Conservation (phyloP, 1,140 invertebrate species). For the Mercenaria mercenaria region DNA sequence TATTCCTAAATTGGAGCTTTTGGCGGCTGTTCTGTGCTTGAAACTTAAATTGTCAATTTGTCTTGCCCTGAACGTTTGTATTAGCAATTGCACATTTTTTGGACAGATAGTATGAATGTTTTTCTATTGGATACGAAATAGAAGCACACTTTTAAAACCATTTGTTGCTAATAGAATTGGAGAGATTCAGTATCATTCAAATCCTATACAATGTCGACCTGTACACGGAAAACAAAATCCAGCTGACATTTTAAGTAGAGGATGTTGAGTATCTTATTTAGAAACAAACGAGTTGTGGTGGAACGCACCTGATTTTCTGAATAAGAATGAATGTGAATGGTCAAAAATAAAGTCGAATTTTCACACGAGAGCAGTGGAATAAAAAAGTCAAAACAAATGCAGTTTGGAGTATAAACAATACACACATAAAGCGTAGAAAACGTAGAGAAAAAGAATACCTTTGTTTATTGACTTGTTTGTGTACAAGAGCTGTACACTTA, state of each 20-base stretch:
- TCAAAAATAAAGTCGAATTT: background rate
- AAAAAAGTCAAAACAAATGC: background rate
- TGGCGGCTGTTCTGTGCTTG: no score
- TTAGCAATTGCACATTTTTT: conserved; percentile 7
- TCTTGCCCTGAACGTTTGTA: background rate
- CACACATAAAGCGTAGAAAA: background rate
- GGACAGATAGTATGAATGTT: conserved; percentile 15
- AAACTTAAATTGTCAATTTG: background rate
- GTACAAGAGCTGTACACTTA: background rate
- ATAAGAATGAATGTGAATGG: background rate
- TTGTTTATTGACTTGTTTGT: conserved; percentile 20
- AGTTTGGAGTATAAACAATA: background rate
- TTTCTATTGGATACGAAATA: background rate
- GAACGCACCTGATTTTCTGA: conserved; percentile 23
- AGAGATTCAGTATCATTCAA: conserved; percentile 14
- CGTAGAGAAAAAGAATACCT: conserved; percentile 4
- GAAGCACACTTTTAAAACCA: background rate
- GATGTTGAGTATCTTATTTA: background rate
- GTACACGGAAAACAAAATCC: conserved; percentile 3
- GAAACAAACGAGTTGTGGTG: background rate
- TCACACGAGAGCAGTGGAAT: background rate
- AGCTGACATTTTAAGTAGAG: background rate
- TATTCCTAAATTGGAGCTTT: no score
- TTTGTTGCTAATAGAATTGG: conserved; percentile 18
- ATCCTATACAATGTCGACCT: background rate